phyloP scores from a whole-genome alignment of 2,113 vertebrate species.

The Crotophaga sulcirostris region DNA sequence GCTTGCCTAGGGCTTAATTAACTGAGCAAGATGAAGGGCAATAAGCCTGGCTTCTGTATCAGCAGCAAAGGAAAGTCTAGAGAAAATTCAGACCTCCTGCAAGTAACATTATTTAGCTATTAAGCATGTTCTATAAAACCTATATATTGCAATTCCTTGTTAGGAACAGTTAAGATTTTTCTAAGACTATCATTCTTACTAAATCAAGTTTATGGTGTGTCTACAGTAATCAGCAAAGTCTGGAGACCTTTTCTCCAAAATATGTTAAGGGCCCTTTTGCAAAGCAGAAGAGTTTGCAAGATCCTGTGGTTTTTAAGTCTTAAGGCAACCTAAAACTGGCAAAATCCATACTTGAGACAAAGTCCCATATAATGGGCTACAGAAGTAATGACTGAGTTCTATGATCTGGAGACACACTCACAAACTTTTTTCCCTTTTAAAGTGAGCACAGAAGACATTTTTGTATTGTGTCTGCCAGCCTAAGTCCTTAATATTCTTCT shows the following conservation, averaged over 20 bases:
- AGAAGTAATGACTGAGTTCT: neutral
- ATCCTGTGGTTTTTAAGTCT: neutral
- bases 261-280: neutral
- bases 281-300: neutral
- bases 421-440: neutral
- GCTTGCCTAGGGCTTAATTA: neutral
- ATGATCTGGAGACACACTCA: neutral
- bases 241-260: neutral
- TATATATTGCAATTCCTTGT: neutral
- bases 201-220: neutral
- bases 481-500: neutral
- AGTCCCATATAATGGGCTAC: neutral
- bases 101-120: neutral
- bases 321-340: neutral
- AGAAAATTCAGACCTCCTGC: neutral
- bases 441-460: neutral
- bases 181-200: neutral
- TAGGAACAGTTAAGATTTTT: neutral
- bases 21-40: neutral
- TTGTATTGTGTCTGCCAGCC: neutral
- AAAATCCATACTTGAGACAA: rapidly evolving
- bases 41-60: neutral
- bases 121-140: neutral
- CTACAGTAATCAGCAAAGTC: neutral
- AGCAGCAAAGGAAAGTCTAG: neutral